Conservation (phyloP, 2,113 vertebrate genomes). For the Pionites leucogaster region DNA sequence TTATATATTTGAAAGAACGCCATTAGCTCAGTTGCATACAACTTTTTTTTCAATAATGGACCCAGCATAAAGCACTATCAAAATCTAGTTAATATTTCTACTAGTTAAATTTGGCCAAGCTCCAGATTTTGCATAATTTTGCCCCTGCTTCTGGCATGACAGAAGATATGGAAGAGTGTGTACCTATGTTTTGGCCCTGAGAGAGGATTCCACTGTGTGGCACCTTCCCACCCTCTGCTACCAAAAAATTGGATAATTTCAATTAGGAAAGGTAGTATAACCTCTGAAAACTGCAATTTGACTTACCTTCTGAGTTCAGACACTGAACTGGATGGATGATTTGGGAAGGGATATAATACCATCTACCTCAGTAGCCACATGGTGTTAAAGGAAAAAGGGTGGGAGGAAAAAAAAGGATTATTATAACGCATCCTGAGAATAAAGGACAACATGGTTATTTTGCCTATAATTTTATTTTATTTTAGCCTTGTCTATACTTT, state of each 20-base stretch:
- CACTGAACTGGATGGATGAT: background rate
- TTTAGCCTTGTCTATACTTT: background rate
- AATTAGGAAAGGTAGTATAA: background rate
- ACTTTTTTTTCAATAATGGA: constrained; percentile 16
- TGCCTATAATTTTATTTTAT: background rate
- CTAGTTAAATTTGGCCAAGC: background rate
- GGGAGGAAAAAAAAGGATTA: background rate
- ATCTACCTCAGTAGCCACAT: constrained; percentile 17
- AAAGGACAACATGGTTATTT: background rate
- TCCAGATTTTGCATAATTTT: background rate
- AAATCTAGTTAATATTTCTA: background rate
- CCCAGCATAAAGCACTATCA: constrained; percentile 27
- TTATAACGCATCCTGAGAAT: background rate
- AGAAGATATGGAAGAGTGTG: background rate
- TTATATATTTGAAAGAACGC: background rate
- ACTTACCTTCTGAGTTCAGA: background rate
- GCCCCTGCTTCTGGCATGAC: background rate
- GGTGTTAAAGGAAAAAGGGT: background rate
- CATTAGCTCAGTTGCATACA: background rate
- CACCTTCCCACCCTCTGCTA: background rate
- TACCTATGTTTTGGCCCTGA: background rate
- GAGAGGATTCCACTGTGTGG: background rate
- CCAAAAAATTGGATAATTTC: background rate
- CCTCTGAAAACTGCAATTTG: background rate
- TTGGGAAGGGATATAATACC: background rate